phyloP scores from a whole-genome alignment of 2,797 vertebrate species.

The Tapera naevia region DNA sequence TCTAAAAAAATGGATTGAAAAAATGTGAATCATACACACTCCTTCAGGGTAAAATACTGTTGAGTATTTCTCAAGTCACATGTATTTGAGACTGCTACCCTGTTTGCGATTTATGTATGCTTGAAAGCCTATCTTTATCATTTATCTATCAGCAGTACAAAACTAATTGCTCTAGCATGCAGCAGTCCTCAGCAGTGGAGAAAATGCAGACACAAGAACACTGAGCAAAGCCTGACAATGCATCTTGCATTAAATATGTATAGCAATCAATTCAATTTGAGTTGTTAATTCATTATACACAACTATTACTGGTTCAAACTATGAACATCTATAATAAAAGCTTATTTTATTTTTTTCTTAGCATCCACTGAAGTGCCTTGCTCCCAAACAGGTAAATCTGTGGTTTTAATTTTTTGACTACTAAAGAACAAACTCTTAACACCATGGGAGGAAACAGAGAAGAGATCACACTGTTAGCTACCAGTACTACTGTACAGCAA shows the following conservation, averaged over 20 bases:
- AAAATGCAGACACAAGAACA: not conserved
- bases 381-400: not conserved
- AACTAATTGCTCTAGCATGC: not conserved
- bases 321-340: not conserved
- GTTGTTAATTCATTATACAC: not conserved
- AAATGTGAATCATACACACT: not conserved
- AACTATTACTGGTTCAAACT: not conserved
- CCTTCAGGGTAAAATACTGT: not conserved
- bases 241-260: not conserved
- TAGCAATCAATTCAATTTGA: not conserved
- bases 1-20: fast-evolving
- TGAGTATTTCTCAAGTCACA: not conserved
- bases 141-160: not conserved
- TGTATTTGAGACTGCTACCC: not conserved
- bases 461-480: not conserved
- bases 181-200: not conserved
- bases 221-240: not conserved
- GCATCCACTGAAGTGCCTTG: not conserved
- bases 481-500: not conserved
- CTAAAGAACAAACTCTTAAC: not conserved
- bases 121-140: not conserved
- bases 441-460: not conserved
- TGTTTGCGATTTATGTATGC: not conserved
- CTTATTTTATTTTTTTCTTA: not conserved
- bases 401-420: not conserved